Percentiles rank a stretch among this genome's conserved stretches.
These are phyloP conservation scores for Danionella cerebrum DNA, from an alignment of 2,113 vertebrate species.

Conservation along the genomic window DNA sequence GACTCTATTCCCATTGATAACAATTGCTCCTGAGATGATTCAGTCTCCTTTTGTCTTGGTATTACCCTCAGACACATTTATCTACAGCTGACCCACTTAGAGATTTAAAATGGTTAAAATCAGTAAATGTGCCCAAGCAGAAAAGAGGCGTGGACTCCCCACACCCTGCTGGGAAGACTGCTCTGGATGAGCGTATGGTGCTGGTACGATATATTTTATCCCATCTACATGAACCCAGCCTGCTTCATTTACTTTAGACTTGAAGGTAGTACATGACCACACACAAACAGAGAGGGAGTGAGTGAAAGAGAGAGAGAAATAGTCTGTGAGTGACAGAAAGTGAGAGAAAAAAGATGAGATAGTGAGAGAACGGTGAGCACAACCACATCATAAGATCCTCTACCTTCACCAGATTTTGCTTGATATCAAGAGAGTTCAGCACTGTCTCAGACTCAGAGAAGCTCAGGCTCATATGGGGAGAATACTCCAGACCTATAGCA, in stretches of 20 bases:
- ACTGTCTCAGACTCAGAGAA: too few species aligned
- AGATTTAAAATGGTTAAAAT: conserved; percentile 40
- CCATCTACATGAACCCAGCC: background rate
- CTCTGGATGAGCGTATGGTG: conserved; percentile 14
- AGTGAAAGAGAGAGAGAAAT: background rate
- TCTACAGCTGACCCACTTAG: conserved; percentile 20
- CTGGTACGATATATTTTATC: conserved; percentile 34
- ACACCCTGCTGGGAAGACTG: conserved; percentile 32
- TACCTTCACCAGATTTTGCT: too few species aligned
- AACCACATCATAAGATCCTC: too few species aligned
- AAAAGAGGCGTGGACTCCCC: conserved; percentile 26
- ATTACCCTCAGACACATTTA: conserved; percentile 37
- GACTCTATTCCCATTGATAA: background rate
- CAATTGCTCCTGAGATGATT: too few species aligned
- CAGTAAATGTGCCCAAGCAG: conserved; percentile 27
- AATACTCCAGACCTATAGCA: too few species aligned
- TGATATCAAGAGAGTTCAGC: too few species aligned
- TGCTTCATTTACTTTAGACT: conserved; percentile 31
- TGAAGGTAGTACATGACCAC: conserved; percentile 36
- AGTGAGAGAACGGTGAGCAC: too few species aligned
- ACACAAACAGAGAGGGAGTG: background rate
- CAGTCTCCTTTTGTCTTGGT: background rate
- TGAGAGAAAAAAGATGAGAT: too few species aligned
- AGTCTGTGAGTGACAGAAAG: too few species aligned
- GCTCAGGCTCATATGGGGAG: too few species aligned